Evolutionary conservation across 1,140 invertebrate genomes (phyloP).

Genomic region (Drosophila parvula): DNA sequence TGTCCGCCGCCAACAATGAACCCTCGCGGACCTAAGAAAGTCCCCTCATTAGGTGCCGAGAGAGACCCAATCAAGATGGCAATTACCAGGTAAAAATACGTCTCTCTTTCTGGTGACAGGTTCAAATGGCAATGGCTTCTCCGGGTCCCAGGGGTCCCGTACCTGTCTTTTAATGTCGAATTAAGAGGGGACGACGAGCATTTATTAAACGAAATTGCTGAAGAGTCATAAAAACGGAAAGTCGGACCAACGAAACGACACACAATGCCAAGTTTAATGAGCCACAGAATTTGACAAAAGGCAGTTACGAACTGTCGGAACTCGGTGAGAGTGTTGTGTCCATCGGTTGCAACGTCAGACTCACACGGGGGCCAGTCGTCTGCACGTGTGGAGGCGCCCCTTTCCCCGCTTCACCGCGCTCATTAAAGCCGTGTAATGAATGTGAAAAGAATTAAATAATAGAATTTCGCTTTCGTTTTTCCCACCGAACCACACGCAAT

Average conservation of each 20-base stretch:
- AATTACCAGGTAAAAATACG: constrained; percentile 57
- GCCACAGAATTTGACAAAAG: constrained; percentile 72
- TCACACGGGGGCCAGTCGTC: constrained; percentile 7
- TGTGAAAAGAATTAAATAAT: constrained; percentile 84
- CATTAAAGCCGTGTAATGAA: constrained; percentile 81
- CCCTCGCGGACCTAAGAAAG: constrained; percentile 61
- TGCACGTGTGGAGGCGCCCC: constrained; percentile 27
- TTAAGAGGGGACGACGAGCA: constrained; percentile 39
- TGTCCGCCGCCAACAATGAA: constrained; percentile 67
- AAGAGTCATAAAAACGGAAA: constrained; percentile 70
- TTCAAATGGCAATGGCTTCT: constrained; percentile 72
- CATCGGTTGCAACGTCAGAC: constrained; percentile 16
- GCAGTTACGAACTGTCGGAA: constrained; percentile 22
- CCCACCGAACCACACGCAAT: constrained; percentile 59
- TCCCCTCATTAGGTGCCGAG: constrained; percentile 56
- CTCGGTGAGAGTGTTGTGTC: constrained; percentile 63
- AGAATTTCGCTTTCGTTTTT: constrained; percentile 84
- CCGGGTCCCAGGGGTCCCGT: constrained; percentile 36
- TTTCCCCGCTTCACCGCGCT: background rate
- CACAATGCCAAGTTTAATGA: constrained; percentile 74
- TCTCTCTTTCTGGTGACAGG: constrained; percentile 42
- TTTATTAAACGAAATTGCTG: constrained; percentile 74
- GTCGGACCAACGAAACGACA: constrained; percentile 51
- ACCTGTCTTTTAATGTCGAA: constrained; percentile 54
- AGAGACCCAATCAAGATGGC: constrained; percentile 56